These are phyloP conservation scores for Prochilodus magdalenae DNA, from an alignment of 2,113 vertebrate species.

Conservation along the genomic window DNA sequence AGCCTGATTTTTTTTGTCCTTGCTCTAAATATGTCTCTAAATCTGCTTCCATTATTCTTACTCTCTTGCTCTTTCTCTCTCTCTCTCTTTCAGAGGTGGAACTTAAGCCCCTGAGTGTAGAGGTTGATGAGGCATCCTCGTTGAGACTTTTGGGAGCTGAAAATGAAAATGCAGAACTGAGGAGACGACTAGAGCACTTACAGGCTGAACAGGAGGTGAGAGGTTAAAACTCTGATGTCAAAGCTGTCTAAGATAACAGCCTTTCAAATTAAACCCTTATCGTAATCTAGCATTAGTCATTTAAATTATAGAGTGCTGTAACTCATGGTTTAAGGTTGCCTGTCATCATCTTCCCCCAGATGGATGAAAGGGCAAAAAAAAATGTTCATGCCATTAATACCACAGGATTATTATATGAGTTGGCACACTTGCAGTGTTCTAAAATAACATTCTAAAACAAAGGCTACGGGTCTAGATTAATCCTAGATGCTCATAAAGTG, in stretches of 20 bases:
- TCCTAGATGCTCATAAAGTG: background rate
- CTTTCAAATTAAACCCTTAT: background rate
- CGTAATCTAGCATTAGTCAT: background rate
- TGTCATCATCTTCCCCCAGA: conserved; percentile 7
- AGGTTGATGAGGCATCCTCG: conserved; percentile 76
- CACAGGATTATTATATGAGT: conserved; percentile 1
- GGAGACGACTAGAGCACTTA: conserved; percentile 73
- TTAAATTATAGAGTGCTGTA: conserved; percentile 29
- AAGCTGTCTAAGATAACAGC: background rate
- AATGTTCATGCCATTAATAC: conserved; percentile 7
- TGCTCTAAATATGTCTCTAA: background rate
- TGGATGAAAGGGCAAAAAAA: too few relatives aligned
- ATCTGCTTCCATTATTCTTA: background rate
- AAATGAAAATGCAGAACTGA: conserved; percentile 78
- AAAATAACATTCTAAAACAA: background rate
- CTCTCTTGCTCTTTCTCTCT: background rate
- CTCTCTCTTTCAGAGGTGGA: conserved; percentile 55
- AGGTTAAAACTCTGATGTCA: background rate
- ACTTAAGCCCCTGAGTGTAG: conserved; percentile 76
- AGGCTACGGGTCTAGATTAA: background rate
- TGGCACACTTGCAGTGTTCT: background rate
- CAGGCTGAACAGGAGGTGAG: conserved; percentile 76
- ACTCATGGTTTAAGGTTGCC: conserved; percentile 23
- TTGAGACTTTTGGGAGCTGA: conserved; percentile 79
- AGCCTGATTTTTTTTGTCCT: background rate